Base-by-base conservation (phyloP, 2,113 vertebrate species). In the Pteruthius melanotis region DNA sequence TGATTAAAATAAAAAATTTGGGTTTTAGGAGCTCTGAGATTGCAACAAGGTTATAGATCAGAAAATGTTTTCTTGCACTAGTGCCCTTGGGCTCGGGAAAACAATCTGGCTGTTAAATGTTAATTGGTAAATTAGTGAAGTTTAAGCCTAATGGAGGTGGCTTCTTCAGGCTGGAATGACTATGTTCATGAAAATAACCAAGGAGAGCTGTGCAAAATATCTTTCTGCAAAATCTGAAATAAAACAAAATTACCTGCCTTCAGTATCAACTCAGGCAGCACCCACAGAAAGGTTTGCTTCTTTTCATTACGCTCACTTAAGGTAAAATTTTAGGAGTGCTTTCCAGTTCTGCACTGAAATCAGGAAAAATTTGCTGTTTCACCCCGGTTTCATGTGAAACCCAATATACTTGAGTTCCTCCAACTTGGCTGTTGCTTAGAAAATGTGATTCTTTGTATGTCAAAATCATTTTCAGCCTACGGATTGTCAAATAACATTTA, bases 51-150 rank as follows among this genome's bases (percentile, higher is more conserved):
- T 72, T 61, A 94, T 87, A 95, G 52, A 90, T 70, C 42, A 72
- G 84, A 81, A 65, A 30, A 84, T 90, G 50, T 83, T 95, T 97
- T 88, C 89, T 84, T 87, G 80, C 76, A 84, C 88, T 92, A 42
- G 61, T 72, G 88, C 92, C 83, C 72, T 54, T 95, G 76, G 92
- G 85, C 28, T 85, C 3, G 0, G 87, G 65, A 95, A 92, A 96
- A 96, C 83, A 93, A 84, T 80, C 59, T 83, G 94, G 69, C 82
- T 89, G 81, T 75, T 97, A 93, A 95, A 91, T 94, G 93, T 94
- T 95, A 96, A 96, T 96, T 97, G 96, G 63, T 94, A 95, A 96
- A 96, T 97, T 96, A 96, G 74, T 20, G 82, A 95, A 94, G 95
- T 37, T 52, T 89, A 89, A 94, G 77, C 80, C 70, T 95, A 93